phyloP scores from a whole-genome alignment of 2,113 vertebrate species.

The Galeopterus variegatus region DNA sequence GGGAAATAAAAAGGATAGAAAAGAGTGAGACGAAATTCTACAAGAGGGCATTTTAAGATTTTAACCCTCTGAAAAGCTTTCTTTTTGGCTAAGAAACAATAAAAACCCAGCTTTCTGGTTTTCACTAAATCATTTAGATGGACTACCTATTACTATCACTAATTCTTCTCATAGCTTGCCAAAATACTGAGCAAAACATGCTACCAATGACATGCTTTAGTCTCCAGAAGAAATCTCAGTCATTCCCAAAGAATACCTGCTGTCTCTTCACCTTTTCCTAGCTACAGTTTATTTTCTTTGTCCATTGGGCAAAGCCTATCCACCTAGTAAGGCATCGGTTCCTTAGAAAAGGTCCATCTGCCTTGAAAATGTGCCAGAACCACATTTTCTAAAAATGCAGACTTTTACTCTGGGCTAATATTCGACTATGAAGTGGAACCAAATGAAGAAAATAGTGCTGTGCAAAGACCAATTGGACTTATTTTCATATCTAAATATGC shows the following conservation, averaged over 20 bases:
- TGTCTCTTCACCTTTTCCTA: neutral
- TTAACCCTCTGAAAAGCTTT: neutral
- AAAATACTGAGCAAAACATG: conserved; percentile 34
- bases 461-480: conserved; percentile 53
- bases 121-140: conserved; percentile 55
- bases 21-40: conserved; percentile 20
- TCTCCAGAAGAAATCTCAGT: neutral
- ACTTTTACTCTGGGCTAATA: conserved; percentile 62
- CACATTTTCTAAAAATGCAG: conserved; percentile 67
- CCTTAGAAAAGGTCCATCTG: conserved; percentile 47
- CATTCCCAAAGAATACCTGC: neutral
- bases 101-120: neutral
- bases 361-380: conserved; percentile 54
- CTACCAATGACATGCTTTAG: neutral
- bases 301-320: neutral
- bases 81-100: conserved; percentile 29
- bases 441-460: conserved; percentile 77
- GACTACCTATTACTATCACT: neutral
- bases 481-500: conserved; percentile 79
- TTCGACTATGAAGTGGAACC: conserved; percentile 79
- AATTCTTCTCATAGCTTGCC: conserved; percentile 28
- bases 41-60: conserved; percentile 47
- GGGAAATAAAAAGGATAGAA: conserved; percentile 48
- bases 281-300: neutral
- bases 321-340: neutral